phyloP scores from a whole-genome alignment of 2,113 vertebrate genomes.

The Arenaria interpres region DNA sequence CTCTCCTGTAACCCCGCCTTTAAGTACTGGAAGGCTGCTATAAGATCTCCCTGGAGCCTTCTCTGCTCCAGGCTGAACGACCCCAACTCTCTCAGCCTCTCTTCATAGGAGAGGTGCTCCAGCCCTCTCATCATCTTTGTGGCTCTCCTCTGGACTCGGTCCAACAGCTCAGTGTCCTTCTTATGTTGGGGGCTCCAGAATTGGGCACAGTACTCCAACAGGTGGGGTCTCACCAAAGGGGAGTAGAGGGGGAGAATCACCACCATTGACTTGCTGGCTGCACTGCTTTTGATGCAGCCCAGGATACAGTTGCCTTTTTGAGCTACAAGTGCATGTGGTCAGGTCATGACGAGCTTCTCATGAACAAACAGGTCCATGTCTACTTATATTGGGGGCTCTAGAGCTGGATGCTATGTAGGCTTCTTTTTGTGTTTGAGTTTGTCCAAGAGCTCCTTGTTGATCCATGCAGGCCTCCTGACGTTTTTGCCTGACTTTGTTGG shows the following conservation, averaged over 20 bases:
- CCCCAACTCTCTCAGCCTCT: not conserved
- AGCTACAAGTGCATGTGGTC: not conserved
- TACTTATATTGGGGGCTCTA: too few species aligned
- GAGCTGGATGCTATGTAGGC: not conserved
- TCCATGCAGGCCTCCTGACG: not conserved
- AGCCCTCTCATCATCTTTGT: not conserved
- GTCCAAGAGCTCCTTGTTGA: not conserved
- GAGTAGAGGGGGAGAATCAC: not conserved
- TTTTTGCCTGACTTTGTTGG: not conserved
- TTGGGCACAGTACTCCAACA: not conserved
- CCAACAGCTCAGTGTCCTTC: not conserved
- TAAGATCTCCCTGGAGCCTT: not conserved
- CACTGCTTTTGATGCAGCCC: not conserved
- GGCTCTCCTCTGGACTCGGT: not conserved
- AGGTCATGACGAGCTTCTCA: not conserved
- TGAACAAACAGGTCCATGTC: not conserved
- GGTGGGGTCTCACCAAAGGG: not conserved
- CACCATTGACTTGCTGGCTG: not conserved
- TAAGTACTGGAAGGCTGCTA: not conserved
- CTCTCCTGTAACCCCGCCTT: not conserved
- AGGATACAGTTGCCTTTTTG: not conserved
- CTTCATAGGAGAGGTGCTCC: not conserved
- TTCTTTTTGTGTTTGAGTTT: not conserved
- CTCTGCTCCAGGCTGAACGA: not conserved
- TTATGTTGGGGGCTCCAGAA: not conserved